phyloP scores from a whole-genome alignment of 2,797 vertebrate genomes.

The Mus caroli region DNA sequence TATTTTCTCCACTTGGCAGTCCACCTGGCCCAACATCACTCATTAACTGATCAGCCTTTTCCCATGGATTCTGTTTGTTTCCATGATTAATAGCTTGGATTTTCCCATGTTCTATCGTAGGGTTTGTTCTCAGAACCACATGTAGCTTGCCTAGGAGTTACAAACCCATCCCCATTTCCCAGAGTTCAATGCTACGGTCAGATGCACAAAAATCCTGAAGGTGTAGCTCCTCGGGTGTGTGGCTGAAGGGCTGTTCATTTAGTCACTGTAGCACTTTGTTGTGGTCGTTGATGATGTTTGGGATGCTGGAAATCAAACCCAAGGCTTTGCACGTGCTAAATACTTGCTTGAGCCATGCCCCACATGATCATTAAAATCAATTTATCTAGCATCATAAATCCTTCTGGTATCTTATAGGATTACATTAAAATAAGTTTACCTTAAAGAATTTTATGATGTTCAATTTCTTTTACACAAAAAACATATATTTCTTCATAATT shows the following conservation, averaged over 20 bases:
- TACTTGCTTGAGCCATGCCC: not conserved
- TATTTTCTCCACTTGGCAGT: not conserved
- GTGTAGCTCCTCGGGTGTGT: not conserved
- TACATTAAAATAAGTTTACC: conserved; percentile 3
- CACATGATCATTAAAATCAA: not conserved
- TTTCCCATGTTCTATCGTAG: not conserved
- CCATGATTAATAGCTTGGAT: too few relatives aligned
- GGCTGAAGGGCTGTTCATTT: not conserved
- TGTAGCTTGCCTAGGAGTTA: not conserved
- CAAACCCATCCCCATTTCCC: not conserved
- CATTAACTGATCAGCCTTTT: not conserved
- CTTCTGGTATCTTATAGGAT: not conserved
- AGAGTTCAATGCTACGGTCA: not conserved
- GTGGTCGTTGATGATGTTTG: not conserved
- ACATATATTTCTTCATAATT: not conserved
- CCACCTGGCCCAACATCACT: not conserved
- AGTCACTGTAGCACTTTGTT: not conserved
- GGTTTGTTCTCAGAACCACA: not conserved
- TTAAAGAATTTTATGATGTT: not conserved
- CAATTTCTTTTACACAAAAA: not conserved
- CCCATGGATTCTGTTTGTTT: not conserved
- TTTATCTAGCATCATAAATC: not conserved
- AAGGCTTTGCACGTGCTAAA: not conserved
- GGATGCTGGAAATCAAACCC: not conserved
- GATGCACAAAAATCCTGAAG: not conserved